phyloP scores from a whole-genome alignment of 2,888 invertebrate species.

The Parasteatoda lunata region DNA sequence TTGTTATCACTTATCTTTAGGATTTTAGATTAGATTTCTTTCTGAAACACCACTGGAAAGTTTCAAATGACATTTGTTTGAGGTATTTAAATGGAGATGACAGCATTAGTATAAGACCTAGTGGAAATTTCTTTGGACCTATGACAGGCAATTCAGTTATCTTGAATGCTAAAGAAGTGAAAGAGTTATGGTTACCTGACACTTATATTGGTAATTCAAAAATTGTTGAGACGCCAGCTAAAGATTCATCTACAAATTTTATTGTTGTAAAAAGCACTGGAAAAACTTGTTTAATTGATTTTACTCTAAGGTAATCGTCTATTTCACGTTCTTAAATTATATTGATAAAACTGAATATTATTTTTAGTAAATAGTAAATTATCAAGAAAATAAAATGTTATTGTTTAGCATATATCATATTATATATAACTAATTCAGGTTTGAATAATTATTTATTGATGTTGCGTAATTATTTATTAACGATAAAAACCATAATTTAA shows the following conservation, averaged over 20 bases:
- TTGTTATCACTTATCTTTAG: constrained; percentile 13
- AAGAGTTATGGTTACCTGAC: constrained; percentile 89
- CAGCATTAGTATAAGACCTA: not conserved
- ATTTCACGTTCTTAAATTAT: not conserved
- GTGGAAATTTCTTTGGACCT: not conserved
- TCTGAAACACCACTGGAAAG: constrained; percentile 85
- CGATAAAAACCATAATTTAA: too few relatives aligned
- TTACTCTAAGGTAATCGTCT: constrained; percentile 26
- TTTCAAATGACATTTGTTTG: constrained; percentile 86
- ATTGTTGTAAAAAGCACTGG: constrained; percentile 26
- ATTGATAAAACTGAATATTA: not conserved
- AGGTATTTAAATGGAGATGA: constrained; percentile 81
- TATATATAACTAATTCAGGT: too few relatives aligned
- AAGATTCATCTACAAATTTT: constrained; percentile 37
- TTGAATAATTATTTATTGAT: too few relatives aligned
- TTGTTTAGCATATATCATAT: too few relatives aligned
- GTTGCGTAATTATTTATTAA: too few relatives aligned
- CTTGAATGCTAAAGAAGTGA: constrained; percentile 36
- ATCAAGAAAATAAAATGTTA: too few relatives aligned
- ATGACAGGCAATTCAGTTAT: constrained; percentile 28
- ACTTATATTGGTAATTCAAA: constrained; percentile 89
- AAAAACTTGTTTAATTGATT: constrained; percentile 34
- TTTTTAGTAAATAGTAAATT: not conserved
- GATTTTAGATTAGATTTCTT: constrained; percentile 86
- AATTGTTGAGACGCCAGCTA: constrained; percentile 73